Evolutionary conservation across 2,888 invertebrate genomes (phyloP).

Genomic region (Nasonovia ribisnigri): DNA sequence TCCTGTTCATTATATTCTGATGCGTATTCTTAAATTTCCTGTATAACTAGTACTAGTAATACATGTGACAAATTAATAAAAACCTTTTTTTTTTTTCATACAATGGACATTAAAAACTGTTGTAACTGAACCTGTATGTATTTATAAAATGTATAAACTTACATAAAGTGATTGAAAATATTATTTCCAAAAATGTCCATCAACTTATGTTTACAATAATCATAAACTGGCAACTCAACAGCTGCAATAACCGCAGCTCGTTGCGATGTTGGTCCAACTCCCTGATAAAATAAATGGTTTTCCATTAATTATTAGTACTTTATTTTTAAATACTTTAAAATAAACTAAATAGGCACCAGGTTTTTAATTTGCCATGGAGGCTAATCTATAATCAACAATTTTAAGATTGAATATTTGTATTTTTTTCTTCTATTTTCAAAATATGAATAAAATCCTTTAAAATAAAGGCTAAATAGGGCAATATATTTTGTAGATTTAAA

Average conservation of each 20-base stretch:
- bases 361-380: background rate
- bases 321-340: background rate
- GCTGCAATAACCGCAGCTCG: slow-evolving; percentile 93
- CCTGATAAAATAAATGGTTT: slow-evolving; percentile 73
- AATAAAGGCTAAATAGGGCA: background rate
- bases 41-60: background rate
- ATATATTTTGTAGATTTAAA: background rate
- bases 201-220: slow-evolving; percentile 85
- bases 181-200: slow-evolving; percentile 81
- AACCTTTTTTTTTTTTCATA: background rate
- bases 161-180: slow-evolving; percentile 88
- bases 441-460: background rate
- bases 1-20: background rate
- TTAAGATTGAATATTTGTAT: background rate
- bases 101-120: background rate
- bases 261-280: slow-evolving; percentile 92
- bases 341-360: background rate
- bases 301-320: background rate
- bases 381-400: background rate
- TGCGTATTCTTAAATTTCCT: no score
- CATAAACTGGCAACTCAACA: slow-evolving; percentile 94
- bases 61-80: background rate
- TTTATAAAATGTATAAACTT: slow-evolving; percentile 71
- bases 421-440: background rate
- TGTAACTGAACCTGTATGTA: no score